A percentile compares a stretch with the other conserved stretches of the same genome.
These are phyloP conservation scores for Apostichopus leukothele DNA, from an alignment of 53 echinoderm and acorn worm genomes.

Conservation along the genomic window DNA sequence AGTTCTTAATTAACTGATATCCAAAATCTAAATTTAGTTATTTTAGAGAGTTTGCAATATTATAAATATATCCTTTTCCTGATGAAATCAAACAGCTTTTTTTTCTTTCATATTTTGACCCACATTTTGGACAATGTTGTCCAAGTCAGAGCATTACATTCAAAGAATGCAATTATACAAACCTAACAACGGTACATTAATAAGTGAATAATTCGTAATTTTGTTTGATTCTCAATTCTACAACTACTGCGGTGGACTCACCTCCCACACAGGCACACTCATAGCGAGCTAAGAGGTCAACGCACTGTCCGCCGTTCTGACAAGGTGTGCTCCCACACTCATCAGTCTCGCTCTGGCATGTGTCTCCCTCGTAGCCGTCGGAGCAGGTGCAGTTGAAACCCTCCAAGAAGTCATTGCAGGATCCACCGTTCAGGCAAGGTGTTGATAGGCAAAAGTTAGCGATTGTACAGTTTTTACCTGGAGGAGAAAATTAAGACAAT, in stretches of 20 bases:
- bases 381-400: conserved; percentile 76
- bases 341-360: conserved; percentile 56
- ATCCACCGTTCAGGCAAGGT: conserved; percentile 66
- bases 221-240: no score
- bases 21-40: no score
- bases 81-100: no score
- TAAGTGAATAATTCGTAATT: no score
- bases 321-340: conserved; percentile 47
- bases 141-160: no score
- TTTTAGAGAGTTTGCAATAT: no score
- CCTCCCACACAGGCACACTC: conserved; percentile 58
- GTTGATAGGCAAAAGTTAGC: conserved; percentile 87
- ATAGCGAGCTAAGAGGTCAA: conserved; percentile 54
- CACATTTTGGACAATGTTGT: no score
- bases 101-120: no score
- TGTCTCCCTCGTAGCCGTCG: conserved; percentile 63
- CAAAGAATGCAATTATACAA: no score
- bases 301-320: conserved; percentile 58
- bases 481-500: not conserved
- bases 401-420: conserved; percentile 68
- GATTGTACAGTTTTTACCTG: conserved; percentile 97
- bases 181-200: no score
- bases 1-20: no score
- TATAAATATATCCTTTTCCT: no score
- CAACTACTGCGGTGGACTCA: not conserved